Base-by-base conservation (phyloP, 2,888 invertebrate species). In the Lasioglossum morio region DNA sequence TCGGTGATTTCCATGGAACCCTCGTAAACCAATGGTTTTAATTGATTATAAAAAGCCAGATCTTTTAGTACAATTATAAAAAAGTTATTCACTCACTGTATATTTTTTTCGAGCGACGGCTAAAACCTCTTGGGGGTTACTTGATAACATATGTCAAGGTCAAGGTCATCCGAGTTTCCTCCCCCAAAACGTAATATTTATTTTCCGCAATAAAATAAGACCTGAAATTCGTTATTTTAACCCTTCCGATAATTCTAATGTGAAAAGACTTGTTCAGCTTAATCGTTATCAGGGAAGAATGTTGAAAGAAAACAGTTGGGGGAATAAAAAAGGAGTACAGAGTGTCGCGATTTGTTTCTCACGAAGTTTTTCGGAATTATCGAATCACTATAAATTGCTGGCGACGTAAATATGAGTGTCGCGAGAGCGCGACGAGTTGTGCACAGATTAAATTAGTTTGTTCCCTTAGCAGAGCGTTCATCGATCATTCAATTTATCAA, bases 401-500 rank as follows among this genome's bases (percentile, higher is more conserved):
- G 3, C n/a, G 30, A 77, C 23, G 73, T 74, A 82, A 87, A 82
- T 74, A 77, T 37, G 72, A 82, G 40, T 75, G 46, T 30, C 72
- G n/a, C n/a, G 66, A 60, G 70, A 73, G 43, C 70, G 57, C 73
- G 5, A 63, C 72, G 37, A 48, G 46, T 30, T 30, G 63, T 37
- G 48, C 70, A 37, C 82, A 66, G 72, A 77, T 89, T 72, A 70
- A 89, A 89, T 89, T 89, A 81, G 76, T 87, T 82, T 77, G 78
- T 83, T 81, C 85, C 76, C 87, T 87, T 60, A 43, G 48, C 57
- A 30, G 69, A 63, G 46, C 83, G 70, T 85, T 89, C 83, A 81
- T 69, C 78, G 73, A 81, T 74, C 79, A 70, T 79, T 77, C 81
- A 73, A 87, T 89, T 87, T 87, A 89, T 89, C 87, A 87, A 74